Evolutionary conservation across 1,140 invertebrate genomes (phyloP).

Genomic region (Papilio dardanus): DNA sequence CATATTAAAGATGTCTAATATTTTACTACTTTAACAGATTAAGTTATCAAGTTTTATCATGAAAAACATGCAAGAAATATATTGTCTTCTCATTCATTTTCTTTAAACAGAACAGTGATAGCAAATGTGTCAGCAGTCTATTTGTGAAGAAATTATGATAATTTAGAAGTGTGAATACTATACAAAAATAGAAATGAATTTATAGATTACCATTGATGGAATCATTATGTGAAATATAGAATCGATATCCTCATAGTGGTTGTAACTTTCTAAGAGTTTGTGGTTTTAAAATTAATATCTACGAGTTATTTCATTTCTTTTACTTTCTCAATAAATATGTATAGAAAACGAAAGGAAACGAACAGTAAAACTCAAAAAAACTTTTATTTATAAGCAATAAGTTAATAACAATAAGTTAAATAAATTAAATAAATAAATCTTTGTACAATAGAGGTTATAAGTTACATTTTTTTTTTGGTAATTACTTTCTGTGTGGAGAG

Average conservation of each 20-base stretch:
- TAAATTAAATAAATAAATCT: conserved; percentile 72
- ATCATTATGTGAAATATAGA: background rate
- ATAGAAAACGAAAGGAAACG: conserved; percentile 35
- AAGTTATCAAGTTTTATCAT: too few relatives aligned
- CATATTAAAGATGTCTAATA: too few relatives aligned
- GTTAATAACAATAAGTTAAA: conserved; percentile 75
- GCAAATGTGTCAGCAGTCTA: too few relatives aligned
- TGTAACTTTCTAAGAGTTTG: background rate
- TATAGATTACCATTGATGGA: background rate
- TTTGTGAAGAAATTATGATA: too few relatives aligned
- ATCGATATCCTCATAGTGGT: background rate
- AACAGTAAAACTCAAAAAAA: conserved; percentile 38
- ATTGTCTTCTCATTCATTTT: too few relatives aligned
- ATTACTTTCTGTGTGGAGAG: conserved; percentile 63
- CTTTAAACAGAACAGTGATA: background rate
- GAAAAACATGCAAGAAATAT: too few relatives aligned
- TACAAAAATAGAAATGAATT: background rate
- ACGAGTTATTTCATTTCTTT: background rate
- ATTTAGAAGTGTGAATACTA: background rate
- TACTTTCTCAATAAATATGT: background rate
- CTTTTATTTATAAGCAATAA: conserved; percentile 57
- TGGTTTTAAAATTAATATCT: background rate
- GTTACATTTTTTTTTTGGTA: conserved; percentile 43
- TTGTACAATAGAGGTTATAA: conserved; percentile 69
- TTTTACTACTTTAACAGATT: too few relatives aligned